Percentiles rank a stretch among this genome's conserved stretches.
These are phyloP conservation scores for Cheilosia impressa DNA, from an alignment of 2,888 invertebrate species.

Conservation along the genomic window DNA sequence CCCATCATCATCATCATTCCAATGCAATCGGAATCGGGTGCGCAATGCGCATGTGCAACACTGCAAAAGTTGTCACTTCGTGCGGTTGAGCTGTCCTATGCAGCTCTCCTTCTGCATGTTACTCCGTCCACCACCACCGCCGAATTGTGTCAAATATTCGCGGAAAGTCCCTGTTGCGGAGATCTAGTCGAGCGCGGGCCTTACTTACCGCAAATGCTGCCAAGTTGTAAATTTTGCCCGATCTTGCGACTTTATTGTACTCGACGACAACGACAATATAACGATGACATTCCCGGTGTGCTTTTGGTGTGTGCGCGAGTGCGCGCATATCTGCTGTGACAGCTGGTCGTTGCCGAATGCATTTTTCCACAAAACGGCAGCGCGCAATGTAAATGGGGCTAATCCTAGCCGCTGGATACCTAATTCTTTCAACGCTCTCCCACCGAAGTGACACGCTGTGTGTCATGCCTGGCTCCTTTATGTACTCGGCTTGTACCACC, in stretches of 20 bases:
- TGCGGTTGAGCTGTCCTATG: slow-evolving; percentile 39
- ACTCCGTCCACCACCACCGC: neutral
- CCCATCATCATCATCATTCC: slow-evolving; percentile 23
- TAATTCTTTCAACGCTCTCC: slow-evolving; percentile 52
- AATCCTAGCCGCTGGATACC: slow-evolving; percentile 37
- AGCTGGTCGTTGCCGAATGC: slow-evolving; percentile 19
- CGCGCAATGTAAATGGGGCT: slow-evolving; percentile 7
- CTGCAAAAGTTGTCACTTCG: slow-evolving; percentile 57
- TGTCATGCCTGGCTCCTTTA: slow-evolving; percentile 13
- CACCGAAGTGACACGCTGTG: slow-evolving; percentile 30
- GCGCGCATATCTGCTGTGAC: slow-evolving; percentile 39
- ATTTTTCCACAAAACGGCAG: slow-evolving; percentile 19
- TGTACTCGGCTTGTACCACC: neutral
- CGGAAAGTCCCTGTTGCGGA: slow-evolving; percentile 17
- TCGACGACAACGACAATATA: neutral
- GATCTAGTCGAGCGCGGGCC: slow-evolving; percentile 26
- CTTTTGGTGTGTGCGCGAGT: slow-evolving; percentile 3
- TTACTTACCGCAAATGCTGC: slow-evolving; percentile 53
- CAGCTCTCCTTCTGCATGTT: slow-evolving; percentile 11
- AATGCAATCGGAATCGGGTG: slow-evolving; percentile 8
- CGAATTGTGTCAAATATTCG: slow-evolving; percentile 56
- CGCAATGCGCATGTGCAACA: neutral
- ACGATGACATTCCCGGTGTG: slow-evolving; percentile 40
- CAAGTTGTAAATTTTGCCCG: slow-evolving; percentile 42
- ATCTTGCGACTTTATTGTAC: slow-evolving; percentile 27